Conservation (phyloP, 2,113 vertebrate species). For the Carassius auratus region DNA sequence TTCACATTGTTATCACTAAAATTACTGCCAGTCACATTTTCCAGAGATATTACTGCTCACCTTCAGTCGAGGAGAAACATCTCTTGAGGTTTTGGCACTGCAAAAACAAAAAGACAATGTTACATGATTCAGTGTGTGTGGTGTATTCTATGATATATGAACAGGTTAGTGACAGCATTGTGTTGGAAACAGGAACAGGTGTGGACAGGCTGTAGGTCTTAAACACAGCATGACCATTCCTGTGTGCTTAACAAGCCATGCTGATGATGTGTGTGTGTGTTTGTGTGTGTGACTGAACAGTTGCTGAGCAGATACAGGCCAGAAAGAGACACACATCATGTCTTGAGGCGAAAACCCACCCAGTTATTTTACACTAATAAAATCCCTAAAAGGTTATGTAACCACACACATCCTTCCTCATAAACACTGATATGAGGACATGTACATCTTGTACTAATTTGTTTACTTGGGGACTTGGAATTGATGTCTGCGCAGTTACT, state of each 20-base stretch:
- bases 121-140: background rate
- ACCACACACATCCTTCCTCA: slow-evolving; percentile 20
- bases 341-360: slow-evolving; percentile 19
- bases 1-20: background rate
- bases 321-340: background rate
- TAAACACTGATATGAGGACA: background rate
- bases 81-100: background rate
- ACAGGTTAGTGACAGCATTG: background rate
- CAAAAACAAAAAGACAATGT: slow-evolving; percentile 2
- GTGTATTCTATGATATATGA: slow-evolving; percentile 7
- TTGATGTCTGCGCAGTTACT: background rate
- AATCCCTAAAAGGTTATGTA: background rate
- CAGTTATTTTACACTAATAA: slow-evolving; percentile 24
- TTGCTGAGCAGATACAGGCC: slow-evolving; percentile 26
- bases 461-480: background rate
- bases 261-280: background rate
- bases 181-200: slow-evolving; percentile 30
- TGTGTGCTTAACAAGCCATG: slow-evolving; percentile 43
- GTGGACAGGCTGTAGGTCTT: slow-evolving; percentile 20
- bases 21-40: background rate
- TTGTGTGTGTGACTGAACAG: slow-evolving; percentile 8
- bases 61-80: background rate
- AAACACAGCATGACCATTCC: slow-evolving; percentile 24
- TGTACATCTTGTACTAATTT: background rate
- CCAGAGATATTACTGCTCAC: background rate